Base-by-base conservation (phyloP, 37 sponge, comb jelly and placozoan species). In the Amphimedon queenslandica region DNA sequence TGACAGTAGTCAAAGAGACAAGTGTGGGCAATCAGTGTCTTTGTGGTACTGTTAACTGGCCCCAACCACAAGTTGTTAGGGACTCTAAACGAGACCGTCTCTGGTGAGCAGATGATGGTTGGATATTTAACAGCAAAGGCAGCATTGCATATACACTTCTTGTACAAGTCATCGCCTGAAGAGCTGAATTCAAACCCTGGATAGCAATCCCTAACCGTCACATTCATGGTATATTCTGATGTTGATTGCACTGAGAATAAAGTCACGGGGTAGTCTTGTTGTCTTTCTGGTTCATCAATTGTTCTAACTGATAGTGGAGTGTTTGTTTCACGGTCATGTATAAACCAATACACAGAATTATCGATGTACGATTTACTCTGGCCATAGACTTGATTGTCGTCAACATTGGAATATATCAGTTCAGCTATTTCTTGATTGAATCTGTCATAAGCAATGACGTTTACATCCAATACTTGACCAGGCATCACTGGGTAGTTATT, bases 11-110 rank as follows among this genome's bases (percentile, higher is more conserved):
- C 1, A 25, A 60, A 25, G 21, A 60, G 5, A 60, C 61, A 60
- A 60, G 27, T 25, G 53, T 47, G 53, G 13, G 13, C 13, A 47
- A 13, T 13, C 8, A 47, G 53, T n/a, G n/a, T n/a, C n/a, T n/a
- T n/a, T 18, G 13, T 8, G 13, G 8, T 47, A 13, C 53, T 13
- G 8, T 8, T 18, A 18, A 47, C 83, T 10, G 29, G n/a, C 1
- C 84, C 84, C n/a, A 77, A 28, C 84, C 84, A 83, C 27, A 6
- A 31, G 2, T 37, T 55, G 53, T 40, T 4, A 23, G 72, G 66
- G 2, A 83, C 58, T 5, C 37, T 29, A 34, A 76, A 34, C 0
- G 60, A 31, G 30, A 27, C 34, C 5, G 33, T 32, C 28, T 73
- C n/a, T 13, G 16, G 0, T 57, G 39, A 42, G 42, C 57, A n/a